Base-by-base conservation (phyloP, 2,797 vertebrate species). In the Bradypodion ventrale region DNA sequence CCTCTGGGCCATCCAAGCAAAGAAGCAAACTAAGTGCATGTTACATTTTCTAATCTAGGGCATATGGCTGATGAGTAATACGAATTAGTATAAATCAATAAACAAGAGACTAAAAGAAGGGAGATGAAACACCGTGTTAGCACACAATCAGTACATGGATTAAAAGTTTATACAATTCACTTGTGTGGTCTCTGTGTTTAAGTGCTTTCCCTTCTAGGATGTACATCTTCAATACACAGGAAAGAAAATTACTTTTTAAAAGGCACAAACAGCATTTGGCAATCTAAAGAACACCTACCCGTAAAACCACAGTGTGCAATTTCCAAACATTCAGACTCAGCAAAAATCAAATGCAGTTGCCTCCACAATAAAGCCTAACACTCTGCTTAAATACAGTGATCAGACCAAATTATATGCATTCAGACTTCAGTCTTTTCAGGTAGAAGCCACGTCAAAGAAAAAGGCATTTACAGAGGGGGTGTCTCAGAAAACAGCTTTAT, bases 371-470 rank as follows among this genome's bases (percentile, higher is more conserved):
- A 82, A 70, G 62, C 56, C 46, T 65, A 23, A 37, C n/a, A 77
- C 59, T 56, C 68, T 44, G 27, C 65, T 69, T 86, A 77, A 84
- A 78, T 72, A 78, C 32, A 70, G 66, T 72, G 66, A 60, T 84
- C 66, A 63, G 66, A 73, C 7, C 27, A 82, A 86, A 86, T 86
- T 82, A 82, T 77, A 86, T 80, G 65, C 68, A 78, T 78, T 82
- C 85, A 78, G 21, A 56, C 66, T 27, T 70, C 59, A 77, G 32
- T 27, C 74, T 63, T 86, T 82, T 46, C n/a, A 56, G 25, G 27
- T 78, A 78, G 66, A 82, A 80, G 29, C 62, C 46, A 44, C 35
- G 63, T 75, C 77, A 75, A 72, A 77, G 25, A 85, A 80, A 85
- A 68, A 29, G 66, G 19, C 68, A 80, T 66, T 56, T 74, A 52